Evolutionary conservation across 64 coral and sea anemone genomes (phyloP).

Genomic region (Astreopora myriophthalma): DNA sequence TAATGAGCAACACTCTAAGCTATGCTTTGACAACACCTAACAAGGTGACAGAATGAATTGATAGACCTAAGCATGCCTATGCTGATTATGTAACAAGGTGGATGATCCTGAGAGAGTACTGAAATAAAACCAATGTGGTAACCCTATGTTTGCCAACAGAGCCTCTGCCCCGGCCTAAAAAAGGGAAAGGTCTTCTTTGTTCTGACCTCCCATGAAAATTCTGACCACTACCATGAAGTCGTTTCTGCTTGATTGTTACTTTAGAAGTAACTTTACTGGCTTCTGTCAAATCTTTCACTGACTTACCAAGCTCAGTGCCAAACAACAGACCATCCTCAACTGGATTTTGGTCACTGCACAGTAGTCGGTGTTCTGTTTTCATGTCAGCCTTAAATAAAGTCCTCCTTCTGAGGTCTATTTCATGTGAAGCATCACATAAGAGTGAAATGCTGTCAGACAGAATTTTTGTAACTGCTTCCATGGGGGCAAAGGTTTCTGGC

Average conservation of each 20-base stretch:
- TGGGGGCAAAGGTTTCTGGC: background rate
- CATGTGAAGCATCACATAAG: slow-evolving; percentile 13
- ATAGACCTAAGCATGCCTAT: no score
- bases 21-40: no score
- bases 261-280: slow-evolving; percentile 49
- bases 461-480: background rate
- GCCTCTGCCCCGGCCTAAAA: no score
- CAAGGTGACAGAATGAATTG: no score
- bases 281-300: slow-evolving; percentile 33
- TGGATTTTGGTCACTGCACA: slow-evolving; percentile 45
- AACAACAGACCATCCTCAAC: slow-evolving; percentile 18
- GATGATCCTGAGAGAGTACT: no score
- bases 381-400: slow-evolving; percentile 18
- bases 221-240: no score
- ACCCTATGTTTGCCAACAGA: no score
- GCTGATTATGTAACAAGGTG: no score
- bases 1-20: no score
- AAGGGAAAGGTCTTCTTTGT: no score
- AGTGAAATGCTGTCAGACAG: slow-evolving; percentile 32
- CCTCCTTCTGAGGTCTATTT: slow-evolving; percentile 29
- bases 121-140: no score
- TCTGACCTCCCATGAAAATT: no score
- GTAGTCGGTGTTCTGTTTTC: slow-evolving; percentile 22
- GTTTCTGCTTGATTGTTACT: background rate
- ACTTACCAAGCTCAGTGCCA: slow-evolving; percentile 39